Percentiles rank a stretch among this genome's conserved stretches.
Conservation (phyloP, 2,888 invertebrate genomes). For the Deilephila porcellus region DNA sequence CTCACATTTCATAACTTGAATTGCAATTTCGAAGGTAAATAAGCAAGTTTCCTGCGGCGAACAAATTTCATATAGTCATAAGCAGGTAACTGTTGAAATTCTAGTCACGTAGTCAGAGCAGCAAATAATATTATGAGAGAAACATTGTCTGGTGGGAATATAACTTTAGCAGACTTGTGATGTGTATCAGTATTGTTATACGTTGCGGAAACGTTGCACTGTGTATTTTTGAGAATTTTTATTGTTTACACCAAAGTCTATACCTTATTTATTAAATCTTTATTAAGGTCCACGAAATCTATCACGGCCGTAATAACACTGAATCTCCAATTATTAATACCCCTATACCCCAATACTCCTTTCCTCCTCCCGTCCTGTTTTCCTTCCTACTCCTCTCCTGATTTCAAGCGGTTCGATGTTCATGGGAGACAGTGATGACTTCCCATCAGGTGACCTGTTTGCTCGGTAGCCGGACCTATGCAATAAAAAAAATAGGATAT, state of each 20-base stretch:
- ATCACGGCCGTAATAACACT: no score
- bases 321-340: no score
- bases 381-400: no score
- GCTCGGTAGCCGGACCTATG: no score
- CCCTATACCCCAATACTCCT: no score
- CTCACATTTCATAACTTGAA: slow-evolving; percentile 55
- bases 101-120: slow-evolving; percentile 67
- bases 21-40: slow-evolving; percentile 66
- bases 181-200: slow-evolving; percentile 29
- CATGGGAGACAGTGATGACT: no score
- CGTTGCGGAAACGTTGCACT: not conserved
- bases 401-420: no score
- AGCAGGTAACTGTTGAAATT: slow-evolving; percentile 66
- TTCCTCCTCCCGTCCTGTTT: no score
- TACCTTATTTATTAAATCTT: not conserved
- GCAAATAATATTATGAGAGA: slow-evolving; percentile 77
- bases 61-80: slow-evolving; percentile 70
- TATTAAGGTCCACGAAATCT: no score
- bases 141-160: slow-evolving; percentile 69
- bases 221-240: not conserved
- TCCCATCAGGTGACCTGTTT: no score
- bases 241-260: not conserved
- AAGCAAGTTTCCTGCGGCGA: slow-evolving; percentile 65
- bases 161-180: slow-evolving; percentile 55
- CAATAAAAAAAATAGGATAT: no score